Percentiles rank a stretch among this genome's conserved stretches.
phyloP scores from a whole-genome alignment of 2,888 invertebrate species.

The Oegoconia quadripuncta region DNA sequence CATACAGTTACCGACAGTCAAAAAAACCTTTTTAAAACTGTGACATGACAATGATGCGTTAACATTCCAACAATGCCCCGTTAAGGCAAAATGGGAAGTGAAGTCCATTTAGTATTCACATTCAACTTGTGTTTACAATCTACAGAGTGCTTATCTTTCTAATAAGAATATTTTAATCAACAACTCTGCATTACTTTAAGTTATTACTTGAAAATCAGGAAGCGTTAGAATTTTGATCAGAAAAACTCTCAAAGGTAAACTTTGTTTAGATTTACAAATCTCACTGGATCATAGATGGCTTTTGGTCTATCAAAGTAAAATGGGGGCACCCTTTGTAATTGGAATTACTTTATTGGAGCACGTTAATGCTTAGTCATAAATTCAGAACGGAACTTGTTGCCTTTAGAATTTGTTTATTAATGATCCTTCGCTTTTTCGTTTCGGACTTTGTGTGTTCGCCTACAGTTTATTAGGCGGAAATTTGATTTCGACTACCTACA shows the following conservation, averaged over 20 bases:
- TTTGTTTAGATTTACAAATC: neutral
- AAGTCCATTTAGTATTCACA: constrained; percentile 44
- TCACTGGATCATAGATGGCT: too few species aligned
- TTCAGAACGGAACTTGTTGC: constrained; percentile 46
- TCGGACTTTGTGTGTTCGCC: constrained; percentile 35
- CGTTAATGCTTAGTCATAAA: constrained; percentile 47
- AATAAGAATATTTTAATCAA: neutral
- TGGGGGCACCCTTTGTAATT: neutral
- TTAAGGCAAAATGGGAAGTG: constrained; percentile 58
- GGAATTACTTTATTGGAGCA: constrained; percentile 17
- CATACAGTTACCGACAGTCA: constrained; percentile 58
- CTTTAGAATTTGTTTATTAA: constrained; percentile 56
- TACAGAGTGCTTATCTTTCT: neutral
- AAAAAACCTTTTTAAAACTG: constrained; percentile 60
- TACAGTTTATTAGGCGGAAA: constrained; percentile 34
- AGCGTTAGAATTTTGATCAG: neutral
- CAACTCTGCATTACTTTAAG: neutral
- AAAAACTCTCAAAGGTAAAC: neutral
- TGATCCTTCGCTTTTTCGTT: constrained; percentile 32
- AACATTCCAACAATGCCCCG: constrained; percentile 63
- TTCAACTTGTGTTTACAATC: constrained; percentile 17
- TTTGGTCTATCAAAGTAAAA: too few species aligned
- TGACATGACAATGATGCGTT: constrained; percentile 72
- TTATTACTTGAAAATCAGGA: too few species aligned
- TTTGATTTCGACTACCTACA: constrained; percentile 3